A percentile compares a stretch with the other conserved stretches of the same genome.
Conservation (phyloP, 2,797 vertebrate species). For the Hydrolagus colliei region DNA sequence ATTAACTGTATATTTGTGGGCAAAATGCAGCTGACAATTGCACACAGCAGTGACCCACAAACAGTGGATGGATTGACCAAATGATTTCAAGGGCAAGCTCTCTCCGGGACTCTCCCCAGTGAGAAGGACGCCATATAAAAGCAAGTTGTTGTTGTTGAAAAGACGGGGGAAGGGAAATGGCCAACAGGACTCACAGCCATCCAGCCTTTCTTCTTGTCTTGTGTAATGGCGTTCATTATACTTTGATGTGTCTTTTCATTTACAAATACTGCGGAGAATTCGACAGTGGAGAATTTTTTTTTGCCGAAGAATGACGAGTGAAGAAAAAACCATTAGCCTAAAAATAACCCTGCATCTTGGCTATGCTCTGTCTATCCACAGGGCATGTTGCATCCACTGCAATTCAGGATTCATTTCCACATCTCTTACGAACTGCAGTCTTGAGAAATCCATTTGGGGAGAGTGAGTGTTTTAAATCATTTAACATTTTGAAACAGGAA, state of each 20-base stretch:
- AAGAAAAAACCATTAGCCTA: neutral
- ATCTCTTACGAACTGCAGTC: neutral
- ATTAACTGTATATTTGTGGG: too few relatives aligned
- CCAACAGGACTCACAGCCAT: constrained; percentile 22
- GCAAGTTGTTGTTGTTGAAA: neutral
- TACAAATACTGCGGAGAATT: neutral
- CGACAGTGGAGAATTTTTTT: too few relatives aligned
- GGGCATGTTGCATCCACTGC: neutral
- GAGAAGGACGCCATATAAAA: too few relatives aligned
- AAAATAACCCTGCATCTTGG: neutral
- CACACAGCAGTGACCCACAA: too few relatives aligned
- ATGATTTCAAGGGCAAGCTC: constrained; percentile 12
- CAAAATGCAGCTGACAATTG: too few relatives aligned
- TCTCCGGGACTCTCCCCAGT: neutral
- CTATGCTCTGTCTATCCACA: neutral
- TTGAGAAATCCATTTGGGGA: neutral
- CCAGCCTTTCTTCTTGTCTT: neutral
- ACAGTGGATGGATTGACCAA: too few relatives aligned
- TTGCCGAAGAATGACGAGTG: neutral
- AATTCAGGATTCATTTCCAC: constrained; percentile 3
- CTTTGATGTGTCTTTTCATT: constrained; percentile 8
- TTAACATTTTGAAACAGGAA: neutral
- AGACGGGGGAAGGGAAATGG: neutral
- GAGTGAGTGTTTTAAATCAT: neutral
- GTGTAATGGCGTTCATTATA: neutral